phyloP scores from a whole-genome alignment of 2,113 vertebrate genomes.

The Ctenomys sociabilis region DNA sequence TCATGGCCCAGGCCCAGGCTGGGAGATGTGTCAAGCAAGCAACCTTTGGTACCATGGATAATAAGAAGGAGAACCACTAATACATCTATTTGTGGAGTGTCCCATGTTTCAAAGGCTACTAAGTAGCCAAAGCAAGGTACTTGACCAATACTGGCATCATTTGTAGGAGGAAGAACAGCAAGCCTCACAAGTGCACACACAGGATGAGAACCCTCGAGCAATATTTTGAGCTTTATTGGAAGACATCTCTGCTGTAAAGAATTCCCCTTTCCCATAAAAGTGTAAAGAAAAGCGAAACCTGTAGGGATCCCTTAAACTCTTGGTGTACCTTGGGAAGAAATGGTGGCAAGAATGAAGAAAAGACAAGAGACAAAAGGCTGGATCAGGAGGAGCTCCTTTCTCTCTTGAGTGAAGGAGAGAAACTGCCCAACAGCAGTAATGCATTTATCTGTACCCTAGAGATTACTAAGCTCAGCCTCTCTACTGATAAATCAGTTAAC shows the following conservation, averaged over 20 bases:
- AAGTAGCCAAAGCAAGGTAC: background rate
- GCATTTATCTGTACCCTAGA: too few species aligned
- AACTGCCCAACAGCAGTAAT: too few species aligned
- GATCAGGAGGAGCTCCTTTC: too few species aligned
- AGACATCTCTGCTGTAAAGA: background rate
- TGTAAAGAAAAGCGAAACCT: constrained; percentile 49
- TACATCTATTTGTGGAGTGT: background rate
- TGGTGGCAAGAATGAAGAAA: too few species aligned
- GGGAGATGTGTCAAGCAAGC: background rate
- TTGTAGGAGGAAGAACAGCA: background rate
- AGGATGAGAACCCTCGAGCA: background rate
- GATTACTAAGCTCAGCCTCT: too few species aligned
- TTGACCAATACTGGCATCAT: constrained; percentile 18
- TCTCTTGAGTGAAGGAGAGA: too few species aligned
- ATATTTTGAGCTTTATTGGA: constrained; percentile 48
- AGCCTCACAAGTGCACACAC: background rate
- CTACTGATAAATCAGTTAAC: too few species aligned
- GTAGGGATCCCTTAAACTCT: too few species aligned
- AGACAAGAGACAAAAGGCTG: too few species aligned
- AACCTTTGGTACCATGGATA: background rate
- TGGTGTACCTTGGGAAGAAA: too few species aligned
- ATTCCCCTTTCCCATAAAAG: background rate
- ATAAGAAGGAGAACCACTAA: background rate
- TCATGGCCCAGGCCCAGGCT: background rate
- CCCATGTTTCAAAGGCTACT: constrained; percentile 35